A percentile compares a stretch with the other conserved stretches of the same genome.
Evolutionary conservation across 1,140 invertebrate species (phyloP).

Genomic region (Coenobita brevimanus): DNA sequence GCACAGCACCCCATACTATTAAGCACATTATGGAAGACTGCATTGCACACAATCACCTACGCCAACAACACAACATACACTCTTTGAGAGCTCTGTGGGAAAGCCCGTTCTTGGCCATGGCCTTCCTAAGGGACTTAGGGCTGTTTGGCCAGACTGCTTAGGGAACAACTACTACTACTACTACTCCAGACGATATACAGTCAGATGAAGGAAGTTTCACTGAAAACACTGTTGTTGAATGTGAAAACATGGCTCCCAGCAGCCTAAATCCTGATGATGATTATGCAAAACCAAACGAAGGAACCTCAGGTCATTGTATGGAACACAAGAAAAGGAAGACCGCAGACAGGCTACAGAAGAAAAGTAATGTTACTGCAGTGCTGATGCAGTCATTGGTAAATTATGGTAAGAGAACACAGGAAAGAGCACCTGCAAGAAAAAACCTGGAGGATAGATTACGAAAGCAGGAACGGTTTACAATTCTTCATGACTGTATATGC

Average conservation of each 20-base stretch:
- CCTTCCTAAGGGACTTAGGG: too few relatives aligned
- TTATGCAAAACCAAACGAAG: too few relatives aligned
- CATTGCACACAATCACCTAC: too few relatives aligned
- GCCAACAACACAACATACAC: too few relatives aligned
- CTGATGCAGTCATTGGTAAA: slow-evolving; percentile 13
- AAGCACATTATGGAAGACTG: too few relatives aligned
- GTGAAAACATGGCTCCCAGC: not conserved
- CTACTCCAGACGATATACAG: not conserved
- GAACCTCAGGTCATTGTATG: slow-evolving; percentile 18
- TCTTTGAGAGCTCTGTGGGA: too few relatives aligned
- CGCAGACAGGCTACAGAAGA: not conserved
- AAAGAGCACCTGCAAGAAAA: slow-evolving; percentile 16
- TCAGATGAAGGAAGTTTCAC: slow-evolving; percentile 29
- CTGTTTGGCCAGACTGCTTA: too few relatives aligned
- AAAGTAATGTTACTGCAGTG: slow-evolving; percentile 33
- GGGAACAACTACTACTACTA: too few relatives aligned
- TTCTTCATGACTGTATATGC: slow-evolving; percentile 33
- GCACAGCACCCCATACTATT: too few relatives aligned
- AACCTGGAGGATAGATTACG: not conserved
- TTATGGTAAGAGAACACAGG: slow-evolving; percentile 11
- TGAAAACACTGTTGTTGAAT: not conserved
- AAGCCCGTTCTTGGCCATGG: too few relatives aligned
- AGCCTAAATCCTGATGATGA: not conserved
- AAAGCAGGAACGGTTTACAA: slow-evolving; percentile 1
- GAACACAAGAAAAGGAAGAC: slow-evolving; percentile 29